Evolutionary conservation across 1,140 invertebrate genomes (phyloP).

Genomic region (Homarus americanus): DNA sequence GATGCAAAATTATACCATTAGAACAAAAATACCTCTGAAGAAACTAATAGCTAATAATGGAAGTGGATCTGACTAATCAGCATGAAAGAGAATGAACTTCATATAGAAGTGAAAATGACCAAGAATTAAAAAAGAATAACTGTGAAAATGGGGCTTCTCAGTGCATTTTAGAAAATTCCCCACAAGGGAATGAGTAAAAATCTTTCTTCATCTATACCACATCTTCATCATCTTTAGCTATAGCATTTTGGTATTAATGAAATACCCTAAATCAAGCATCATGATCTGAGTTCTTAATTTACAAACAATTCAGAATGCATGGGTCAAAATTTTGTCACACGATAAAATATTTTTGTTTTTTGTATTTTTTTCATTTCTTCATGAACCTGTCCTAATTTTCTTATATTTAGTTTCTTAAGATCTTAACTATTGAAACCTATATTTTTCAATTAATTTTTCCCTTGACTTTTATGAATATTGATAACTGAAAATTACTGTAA

Average conservation of each 20-base stretch:
- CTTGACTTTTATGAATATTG: no score
- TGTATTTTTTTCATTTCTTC: constrained; percentile 18
- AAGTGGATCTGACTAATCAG: constrained; percentile 8
- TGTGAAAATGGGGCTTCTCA: constrained; percentile 5
- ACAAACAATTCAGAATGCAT: constrained; percentile 31
- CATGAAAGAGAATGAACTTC: constrained; percentile 52
- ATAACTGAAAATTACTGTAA: no score
- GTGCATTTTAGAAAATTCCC: constrained; percentile 41
- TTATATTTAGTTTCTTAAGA: neutral
- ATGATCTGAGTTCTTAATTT: constrained; percentile 17
- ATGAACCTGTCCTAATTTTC: constrained; percentile 34
- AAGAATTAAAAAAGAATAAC: constrained; percentile 3
- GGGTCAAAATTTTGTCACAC: neutral
- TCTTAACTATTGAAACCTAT: neutral
- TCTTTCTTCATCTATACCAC: neutral
- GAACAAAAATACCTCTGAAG: neutral
- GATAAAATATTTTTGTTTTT: constrained; percentile 1
- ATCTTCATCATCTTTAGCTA: neutral
- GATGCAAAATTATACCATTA: neutral
- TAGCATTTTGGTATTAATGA: constrained; percentile 40
- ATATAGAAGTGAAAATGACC: constrained; percentile 7
- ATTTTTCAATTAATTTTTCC: no score
- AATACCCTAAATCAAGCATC: constrained; percentile 30
- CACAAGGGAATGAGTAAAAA: neutral
- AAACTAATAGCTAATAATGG: constrained; percentile 11